These are phyloP conservation scores for Cricetomys ansorgei DNA, from an alignment of 2,113 vertebrate genomes.

Conservation along the genomic window DNA sequence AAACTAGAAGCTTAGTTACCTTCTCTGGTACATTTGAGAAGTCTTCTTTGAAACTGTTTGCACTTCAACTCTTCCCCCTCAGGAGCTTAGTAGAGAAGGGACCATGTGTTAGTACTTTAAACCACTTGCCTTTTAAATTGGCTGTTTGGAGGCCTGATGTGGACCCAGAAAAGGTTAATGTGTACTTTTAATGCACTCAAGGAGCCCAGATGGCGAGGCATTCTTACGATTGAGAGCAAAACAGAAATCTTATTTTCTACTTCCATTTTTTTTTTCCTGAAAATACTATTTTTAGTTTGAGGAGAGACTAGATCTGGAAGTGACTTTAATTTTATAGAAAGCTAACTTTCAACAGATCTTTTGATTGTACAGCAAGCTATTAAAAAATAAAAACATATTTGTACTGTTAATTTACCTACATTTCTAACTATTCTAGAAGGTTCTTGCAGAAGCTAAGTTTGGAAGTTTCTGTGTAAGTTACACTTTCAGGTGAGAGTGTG, in stretches of 20 bases:
- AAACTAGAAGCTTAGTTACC: constrained; percentile 65
- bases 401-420: neutral
- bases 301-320: neutral
- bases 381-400: constrained; percentile 24
- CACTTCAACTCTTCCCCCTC: neutral
- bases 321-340: constrained; percentile 16
- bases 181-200: constrained; percentile 8
- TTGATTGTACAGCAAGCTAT: neutral
- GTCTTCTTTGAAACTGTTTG: constrained; percentile 58
- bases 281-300: neutral
- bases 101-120: constrained; percentile 74
- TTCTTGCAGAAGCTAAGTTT: constrained; percentile 17
- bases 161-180: constrained; percentile 43
- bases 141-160: constrained; percentile 66
- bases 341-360: neutral
- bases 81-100: constrained; percentile 50
- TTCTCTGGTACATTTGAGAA: constrained; percentile 46
- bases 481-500: neutral
- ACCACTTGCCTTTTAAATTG: constrained; percentile 66
- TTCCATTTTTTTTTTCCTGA: neutral
- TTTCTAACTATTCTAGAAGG: constrained; percentile 26
- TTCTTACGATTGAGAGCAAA: neutral
- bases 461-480: neutral
- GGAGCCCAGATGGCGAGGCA: neutral
- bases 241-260: constrained; percentile 14